A percentile compares a stretch with the other conserved stretches of the same genome.
These are phyloP conservation scores for Natator depressus DNA, from an alignment of 2,113 vertebrate species.

Conservation along the genomic window DNA sequence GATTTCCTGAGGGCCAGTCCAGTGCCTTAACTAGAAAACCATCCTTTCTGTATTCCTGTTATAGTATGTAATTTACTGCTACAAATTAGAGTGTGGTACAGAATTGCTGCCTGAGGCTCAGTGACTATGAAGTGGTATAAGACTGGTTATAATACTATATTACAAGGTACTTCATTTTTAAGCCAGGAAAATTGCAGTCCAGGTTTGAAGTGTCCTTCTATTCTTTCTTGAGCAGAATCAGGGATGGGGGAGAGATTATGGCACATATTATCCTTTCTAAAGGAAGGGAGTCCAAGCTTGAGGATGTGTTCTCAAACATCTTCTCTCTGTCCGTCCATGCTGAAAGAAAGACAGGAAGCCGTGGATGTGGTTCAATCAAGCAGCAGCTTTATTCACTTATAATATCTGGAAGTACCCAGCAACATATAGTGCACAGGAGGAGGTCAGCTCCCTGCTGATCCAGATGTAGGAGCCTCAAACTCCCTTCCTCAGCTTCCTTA, in stretches of 20 bases:
- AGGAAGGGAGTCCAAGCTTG: neutral
- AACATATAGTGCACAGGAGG: no score
- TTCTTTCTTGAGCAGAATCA: neutral
- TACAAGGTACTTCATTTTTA: neutral
- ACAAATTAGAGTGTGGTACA: neutral
- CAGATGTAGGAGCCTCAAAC: no score
- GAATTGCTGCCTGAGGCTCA: constrained; percentile 1
- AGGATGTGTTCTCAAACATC: neutral
- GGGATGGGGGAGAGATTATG: neutral
- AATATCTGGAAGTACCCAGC: no score
- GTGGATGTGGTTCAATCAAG: no score
- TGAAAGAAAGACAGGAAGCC: no score
- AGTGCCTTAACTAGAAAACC: constrained; percentile 37
- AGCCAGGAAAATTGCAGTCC: neutral
- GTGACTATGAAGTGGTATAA: neutral
- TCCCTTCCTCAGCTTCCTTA: no score
- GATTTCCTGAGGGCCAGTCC: neutral
- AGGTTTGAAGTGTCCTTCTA: neutral
- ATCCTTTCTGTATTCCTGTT: neutral
- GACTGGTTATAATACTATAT: neutral
- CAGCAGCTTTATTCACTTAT: no score
- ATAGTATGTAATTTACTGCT: neutral
- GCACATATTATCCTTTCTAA: neutral
- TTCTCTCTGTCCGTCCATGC: no score
- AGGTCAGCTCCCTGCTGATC: no score